These are phyloP conservation scores for Lochmaea capreae DNA, from an alignment of 2,888 invertebrate species.

Conservation along the genomic window DNA sequence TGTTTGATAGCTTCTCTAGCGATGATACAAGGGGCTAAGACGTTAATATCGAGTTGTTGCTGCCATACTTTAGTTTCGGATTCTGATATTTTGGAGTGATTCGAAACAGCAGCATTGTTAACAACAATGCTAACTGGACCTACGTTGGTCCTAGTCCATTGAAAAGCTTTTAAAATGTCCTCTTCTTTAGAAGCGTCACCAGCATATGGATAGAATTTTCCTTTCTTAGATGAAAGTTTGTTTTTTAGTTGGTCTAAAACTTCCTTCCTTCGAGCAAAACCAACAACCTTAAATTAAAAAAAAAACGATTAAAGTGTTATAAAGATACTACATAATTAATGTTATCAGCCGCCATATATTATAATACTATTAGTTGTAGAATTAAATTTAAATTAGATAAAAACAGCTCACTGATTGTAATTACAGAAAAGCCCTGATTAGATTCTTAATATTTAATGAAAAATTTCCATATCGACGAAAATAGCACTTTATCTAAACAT, in stretches of 20 bases:
- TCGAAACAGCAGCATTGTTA: conserved; percentile 60
- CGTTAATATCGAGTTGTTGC: conserved; percentile 41
- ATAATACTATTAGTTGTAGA: no score
- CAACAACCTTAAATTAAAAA: conserved; percentile 49
- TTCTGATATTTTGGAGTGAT: conserved; percentile 35
- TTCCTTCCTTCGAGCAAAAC: conserved; percentile 49
- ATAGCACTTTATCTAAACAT: no score
- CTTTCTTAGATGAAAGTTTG: conserved; percentile 46
- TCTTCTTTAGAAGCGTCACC: conserved; percentile 60
- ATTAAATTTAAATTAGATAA: no score
- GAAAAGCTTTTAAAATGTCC: conserved; percentile 57
- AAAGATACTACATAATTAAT: conserved; percentile 27
- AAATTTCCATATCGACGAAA: no score
- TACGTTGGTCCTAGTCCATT: conserved; percentile 57
- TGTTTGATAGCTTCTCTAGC: conserved; percentile 49
- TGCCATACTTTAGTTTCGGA: conserved; percentile 46
- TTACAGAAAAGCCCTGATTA: no score
- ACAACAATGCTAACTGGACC: conserved; percentile 60
- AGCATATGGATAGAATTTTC: conserved; percentile 57
- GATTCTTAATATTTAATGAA: no score
- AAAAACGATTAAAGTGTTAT: conserved; percentile 3
- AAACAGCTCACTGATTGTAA: no score
- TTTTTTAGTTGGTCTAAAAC: conserved; percentile 43
- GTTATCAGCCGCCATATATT: no score
- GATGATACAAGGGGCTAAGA: conserved; percentile 41